These are phyloP conservation scores for Hephaestus fuliginosus DNA, from an alignment of 2,797 vertebrate genomes.

Conservation along the genomic window DNA sequence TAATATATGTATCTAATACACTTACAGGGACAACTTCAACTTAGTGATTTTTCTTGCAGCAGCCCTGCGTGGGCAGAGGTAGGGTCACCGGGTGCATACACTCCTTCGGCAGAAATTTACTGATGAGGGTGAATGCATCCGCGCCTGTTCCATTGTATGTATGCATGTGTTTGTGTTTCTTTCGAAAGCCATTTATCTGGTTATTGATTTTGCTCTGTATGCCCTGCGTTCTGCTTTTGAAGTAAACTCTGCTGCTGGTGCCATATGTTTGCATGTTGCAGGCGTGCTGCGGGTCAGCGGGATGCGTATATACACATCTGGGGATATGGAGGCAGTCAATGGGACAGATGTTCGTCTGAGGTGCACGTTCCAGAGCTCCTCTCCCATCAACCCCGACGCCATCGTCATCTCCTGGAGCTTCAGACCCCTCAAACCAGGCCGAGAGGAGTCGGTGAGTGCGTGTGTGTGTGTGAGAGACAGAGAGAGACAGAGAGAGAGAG, in stretches of 20 bases:
- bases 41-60: conserved; percentile 45
- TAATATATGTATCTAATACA: conserved; percentile 3
- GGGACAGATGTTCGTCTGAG: conserved; percentile 92
- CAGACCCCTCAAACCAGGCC: conserved; percentile 85
- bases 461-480: not conserved
- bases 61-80: conserved; percentile 58
- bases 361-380: conserved; percentile 91
- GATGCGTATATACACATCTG: conserved; percentile 88
- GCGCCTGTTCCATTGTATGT: conserved; percentile 13
- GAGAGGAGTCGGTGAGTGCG: conserved; percentile 88
- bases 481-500: too few relatives aligned
- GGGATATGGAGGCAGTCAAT: conserved; percentile 89
- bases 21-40: conserved; percentile 29
- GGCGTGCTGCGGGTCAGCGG: conserved; percentile 85
- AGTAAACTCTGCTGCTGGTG: conserved; percentile 19
- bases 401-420: conserved; percentile 92
- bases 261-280: conserved; percentile 60
- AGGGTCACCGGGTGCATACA: conserved; percentile 55
- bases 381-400: conserved; percentile 72
- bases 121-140: conserved; percentile 41
- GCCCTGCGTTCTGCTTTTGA: not conserved
- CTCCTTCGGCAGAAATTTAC: conserved; percentile 28
- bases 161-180: conserved; percentile 17
- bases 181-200: not conserved
- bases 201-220: conserved; percentile 33